phyloP scores from a whole-genome alignment of 2,888 invertebrate species.

The Cheilosia soror region DNA sequence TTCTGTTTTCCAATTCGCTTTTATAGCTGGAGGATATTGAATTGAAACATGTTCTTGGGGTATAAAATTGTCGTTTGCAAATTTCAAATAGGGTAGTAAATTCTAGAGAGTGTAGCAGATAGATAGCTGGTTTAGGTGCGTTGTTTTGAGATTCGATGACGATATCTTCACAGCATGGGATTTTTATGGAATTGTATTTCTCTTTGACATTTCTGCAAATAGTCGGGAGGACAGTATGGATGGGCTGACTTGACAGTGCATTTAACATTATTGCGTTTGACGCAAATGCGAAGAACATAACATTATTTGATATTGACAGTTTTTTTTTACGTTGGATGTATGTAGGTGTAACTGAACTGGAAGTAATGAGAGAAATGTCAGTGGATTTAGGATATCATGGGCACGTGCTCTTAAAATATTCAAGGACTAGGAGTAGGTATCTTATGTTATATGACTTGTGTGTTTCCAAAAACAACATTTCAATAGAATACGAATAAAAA shows the following conservation, averaged over 20 bases:
- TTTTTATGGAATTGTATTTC: neutral
- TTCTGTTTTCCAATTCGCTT: neutral
- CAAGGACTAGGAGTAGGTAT: too few species aligned
- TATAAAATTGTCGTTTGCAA: neutral
- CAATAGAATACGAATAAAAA: too few species aligned
- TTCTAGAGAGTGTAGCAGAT: conserved; percentile 1
- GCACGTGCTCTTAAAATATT: too few species aligned
- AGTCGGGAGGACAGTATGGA: neutral
- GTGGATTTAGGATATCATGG: too few species aligned
- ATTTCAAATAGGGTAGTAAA: conserved; percentile 8
- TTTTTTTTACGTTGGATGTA: too few species aligned
- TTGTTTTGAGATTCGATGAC: conserved; percentile 27
- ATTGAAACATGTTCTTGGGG: conserved; percentile 25
- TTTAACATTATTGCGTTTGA: neutral
- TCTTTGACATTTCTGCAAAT: neutral
- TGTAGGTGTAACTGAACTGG: too few species aligned
- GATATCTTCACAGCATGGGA: conserved; percentile 14
- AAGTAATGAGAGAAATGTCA: too few species aligned
- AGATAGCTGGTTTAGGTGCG: conserved; percentile 7
- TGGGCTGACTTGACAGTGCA: neutral
- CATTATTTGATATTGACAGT: too few species aligned
- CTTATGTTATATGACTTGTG: too few species aligned
- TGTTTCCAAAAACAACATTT: too few species aligned
- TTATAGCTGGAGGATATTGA: conserved; percentile 10
- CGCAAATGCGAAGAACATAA: too few species aligned